phyloP scores from a whole-genome alignment of 2,797 vertebrate genomes.

The Protosalanx chinensis region DNA sequence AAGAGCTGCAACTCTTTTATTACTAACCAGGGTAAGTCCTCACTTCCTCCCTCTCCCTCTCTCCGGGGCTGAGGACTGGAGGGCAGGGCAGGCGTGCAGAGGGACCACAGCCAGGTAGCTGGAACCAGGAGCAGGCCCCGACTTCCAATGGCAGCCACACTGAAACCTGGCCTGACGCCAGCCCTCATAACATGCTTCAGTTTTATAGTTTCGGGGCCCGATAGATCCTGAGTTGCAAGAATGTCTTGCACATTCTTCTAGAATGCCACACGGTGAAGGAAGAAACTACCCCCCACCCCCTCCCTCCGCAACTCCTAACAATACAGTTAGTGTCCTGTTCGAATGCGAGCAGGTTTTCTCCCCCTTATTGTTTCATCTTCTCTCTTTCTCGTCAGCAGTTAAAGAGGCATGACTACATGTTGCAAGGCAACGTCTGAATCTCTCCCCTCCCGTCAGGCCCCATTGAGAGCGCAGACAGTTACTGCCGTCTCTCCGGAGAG shows the following conservation, averaged over 20 bases:
- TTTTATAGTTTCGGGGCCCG: conserved; percentile 56
- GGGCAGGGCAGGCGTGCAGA: conserved; percentile 39
- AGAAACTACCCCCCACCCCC: conserved; percentile 41
- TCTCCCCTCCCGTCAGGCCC: conserved; percentile 65
- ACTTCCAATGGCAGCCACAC: conserved; percentile 33
- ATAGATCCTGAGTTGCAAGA: conserved; percentile 47
- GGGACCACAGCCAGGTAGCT: conserved; percentile 16
- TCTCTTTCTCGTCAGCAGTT: conserved; percentile 24
- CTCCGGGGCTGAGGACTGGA: conserved; percentile 30
- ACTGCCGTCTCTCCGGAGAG: conserved; percentile 66
- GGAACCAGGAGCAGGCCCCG: neutral
- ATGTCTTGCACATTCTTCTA: conserved; percentile 65
- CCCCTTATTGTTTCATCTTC: conserved; percentile 17
- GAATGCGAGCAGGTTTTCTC: conserved; percentile 6
- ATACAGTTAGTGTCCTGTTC: too few relatives aligned
- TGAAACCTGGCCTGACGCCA: conserved; percentile 72
- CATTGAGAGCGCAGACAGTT: conserved; percentile 70
- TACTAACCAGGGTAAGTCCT: conserved; percentile 69
- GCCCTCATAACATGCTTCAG: conserved; percentile 43
- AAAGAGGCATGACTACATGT: conserved; percentile 53
- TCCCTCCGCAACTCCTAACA: conserved; percentile 2
- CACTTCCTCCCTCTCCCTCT: conserved; percentile 43
- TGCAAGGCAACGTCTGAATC: conserved; percentile 61
- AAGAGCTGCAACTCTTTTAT: conserved; percentile 73
- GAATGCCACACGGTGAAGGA: conserved; percentile 38